Evolutionary conservation across 2,888 invertebrate genomes (phyloP), one percentile per base, ranked within the genome.

Genomic region (Euclidia mi): DNA sequence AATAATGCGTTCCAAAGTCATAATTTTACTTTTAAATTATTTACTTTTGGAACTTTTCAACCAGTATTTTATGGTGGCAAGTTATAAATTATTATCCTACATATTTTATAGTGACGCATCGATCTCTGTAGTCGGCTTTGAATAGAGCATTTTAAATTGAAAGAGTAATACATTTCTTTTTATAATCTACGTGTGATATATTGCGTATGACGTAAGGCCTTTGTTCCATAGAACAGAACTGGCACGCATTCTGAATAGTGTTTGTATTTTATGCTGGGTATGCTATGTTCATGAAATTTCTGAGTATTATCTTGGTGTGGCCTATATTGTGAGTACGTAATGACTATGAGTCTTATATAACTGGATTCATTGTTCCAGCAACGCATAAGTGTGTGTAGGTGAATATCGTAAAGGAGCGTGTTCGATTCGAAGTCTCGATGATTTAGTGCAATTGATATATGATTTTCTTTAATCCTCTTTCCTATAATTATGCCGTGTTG

Each of bases 61-160:
- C 12, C 28, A 37, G 48, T 50, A 61, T 6, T 44, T 58, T 56
- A 57, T 44, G 48, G 61, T 75, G 58, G 69, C 58, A 46, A 56
- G 58, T 71, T 64, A 70, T 82, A 84, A 84, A 79, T 84, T 82
- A 87, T 88, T 81, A 78, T 82, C 73, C 67, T 69, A 85, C 83
- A 86, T 84, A 86, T 86, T 87, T 86, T 83, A 84, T 83, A 84
- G 81, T 82, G 83, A 84, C 83, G 77, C 90, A 90, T 90, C 86
- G 86, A 88, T 90, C 88, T 86, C 59, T 43, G 71, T 67, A 76
- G 80, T 82, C 77, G 71, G 63, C 76, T 82, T 78, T 89, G 89
- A 89, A 90, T 87, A 85, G 87, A 79, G 81, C 85, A 84, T 85
- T 88, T 82, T 56, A 82, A 88, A 85, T 84, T 84, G 85, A 82